phyloP scores from a whole-genome alignment of 2,113 vertebrate species.

The Colossoma macropomum region DNA sequence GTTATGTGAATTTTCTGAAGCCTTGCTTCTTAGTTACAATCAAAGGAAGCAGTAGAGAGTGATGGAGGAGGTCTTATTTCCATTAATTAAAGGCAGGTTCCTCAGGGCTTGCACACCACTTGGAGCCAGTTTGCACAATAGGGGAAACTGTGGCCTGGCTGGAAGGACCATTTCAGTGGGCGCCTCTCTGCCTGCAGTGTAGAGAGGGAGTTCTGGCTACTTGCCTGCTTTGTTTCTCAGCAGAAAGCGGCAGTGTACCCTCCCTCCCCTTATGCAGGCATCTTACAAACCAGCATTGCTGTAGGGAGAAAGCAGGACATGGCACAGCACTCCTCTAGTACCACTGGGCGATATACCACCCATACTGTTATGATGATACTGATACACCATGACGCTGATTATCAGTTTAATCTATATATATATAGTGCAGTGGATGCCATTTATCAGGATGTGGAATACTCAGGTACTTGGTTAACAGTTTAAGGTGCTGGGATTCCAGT shows the following conservation, averaged over 20 bases:
- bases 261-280: background rate
- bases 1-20: no score
- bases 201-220: conserved; percentile 36
- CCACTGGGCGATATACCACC: background rate
- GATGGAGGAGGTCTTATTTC: background rate
- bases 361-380: no score
- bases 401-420: no score
- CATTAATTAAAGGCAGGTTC: conserved; percentile 9
- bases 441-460: no score
- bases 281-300: background rate
- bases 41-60: background rate
- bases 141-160: conserved; percentile 12
- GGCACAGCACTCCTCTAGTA: background rate
- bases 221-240: conserved; percentile 45
- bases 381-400: no score
- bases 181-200: conserved; percentile 24
- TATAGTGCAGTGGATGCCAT: no score
- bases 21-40: no score
- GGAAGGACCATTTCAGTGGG: conserved; percentile 6
- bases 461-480: no score
- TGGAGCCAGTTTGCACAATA: conserved; percentile 37
- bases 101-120: conserved; percentile 1
- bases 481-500: no score
- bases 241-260: conserved; percentile 26
- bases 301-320: background rate